A percentile compares a stretch with the other conserved stretches of the same genome.
Conservation (phyloP, 2,113 vertebrate genomes). For the Melanotaenia duboulayi region DNA sequence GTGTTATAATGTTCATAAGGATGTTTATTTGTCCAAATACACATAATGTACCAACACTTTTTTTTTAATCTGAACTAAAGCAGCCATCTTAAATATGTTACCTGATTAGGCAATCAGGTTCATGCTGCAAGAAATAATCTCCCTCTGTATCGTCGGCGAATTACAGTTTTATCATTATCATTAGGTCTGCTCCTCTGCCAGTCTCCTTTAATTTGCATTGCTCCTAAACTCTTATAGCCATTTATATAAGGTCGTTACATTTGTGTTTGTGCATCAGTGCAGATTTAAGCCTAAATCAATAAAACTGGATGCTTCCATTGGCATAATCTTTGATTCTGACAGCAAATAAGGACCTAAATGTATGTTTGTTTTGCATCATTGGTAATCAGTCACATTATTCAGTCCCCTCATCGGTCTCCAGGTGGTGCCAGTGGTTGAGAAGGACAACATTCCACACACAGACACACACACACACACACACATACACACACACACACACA, state of each 20-base stretch:
- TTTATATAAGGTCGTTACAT: not conserved
- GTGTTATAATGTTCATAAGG: not conserved
- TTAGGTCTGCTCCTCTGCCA: not conserved
- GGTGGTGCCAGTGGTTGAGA: slow-evolving; percentile 67
- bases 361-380: slow-evolving; percentile 20
- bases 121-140: not conserved
- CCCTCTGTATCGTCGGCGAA: too few relatives aligned
- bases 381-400: slow-evolving; percentile 31
- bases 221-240: not conserved
- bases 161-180: not conserved
- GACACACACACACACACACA: not conserved
- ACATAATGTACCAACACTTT: too few relatives aligned
- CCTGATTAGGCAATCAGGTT: not conserved
- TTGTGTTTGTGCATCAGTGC: not conserved
- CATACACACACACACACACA: slow-evolving; percentile 3
- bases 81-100: not conserved
- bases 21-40: not conserved
- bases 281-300: not conserved
- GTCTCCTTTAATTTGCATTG: not conserved
- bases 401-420: slow-evolving; percentile 63
- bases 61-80: too few relatives aligned
- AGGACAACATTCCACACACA: slow-evolving; percentile 53
- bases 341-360: too few relatives aligned
- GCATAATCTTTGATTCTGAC: not conserved
- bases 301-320: not conserved